Conservation (phyloP, 2,888 invertebrate species). For the Protophormia terraenovae region DNA sequence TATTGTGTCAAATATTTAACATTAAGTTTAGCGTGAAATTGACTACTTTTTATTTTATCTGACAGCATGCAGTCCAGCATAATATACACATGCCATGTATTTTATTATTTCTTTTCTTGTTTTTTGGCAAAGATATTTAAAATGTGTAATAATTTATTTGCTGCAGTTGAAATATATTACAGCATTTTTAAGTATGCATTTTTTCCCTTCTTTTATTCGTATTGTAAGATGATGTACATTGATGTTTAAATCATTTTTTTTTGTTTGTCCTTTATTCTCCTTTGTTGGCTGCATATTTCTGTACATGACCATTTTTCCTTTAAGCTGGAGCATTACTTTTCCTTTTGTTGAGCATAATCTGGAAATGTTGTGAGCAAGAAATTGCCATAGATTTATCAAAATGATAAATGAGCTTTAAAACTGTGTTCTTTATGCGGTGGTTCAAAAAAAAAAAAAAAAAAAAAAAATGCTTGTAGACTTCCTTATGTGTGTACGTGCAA, state of each 20-base stretch:
- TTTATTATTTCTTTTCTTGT: not conserved
- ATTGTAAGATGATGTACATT: not conserved
- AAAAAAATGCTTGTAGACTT: too few relatives aligned
- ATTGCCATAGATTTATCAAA: conserved; percentile 48
- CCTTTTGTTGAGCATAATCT: not conserved
- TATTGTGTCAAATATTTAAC: conserved; percentile 21
- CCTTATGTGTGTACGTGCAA: too few relatives aligned
- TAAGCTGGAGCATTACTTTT: not conserved
- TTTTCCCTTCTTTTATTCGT: not conserved
- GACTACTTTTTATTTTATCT: conserved; percentile 33
- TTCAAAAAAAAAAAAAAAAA: too few relatives aligned
- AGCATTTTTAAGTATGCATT: not conserved
- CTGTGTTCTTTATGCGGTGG: not conserved
- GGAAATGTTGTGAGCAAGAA: conserved; percentile 11
- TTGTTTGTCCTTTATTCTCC: not conserved
- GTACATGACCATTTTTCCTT: conserved; percentile 25
- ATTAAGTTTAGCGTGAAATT: conserved; percentile 46
- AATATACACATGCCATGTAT: not conserved
- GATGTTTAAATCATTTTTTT: conserved; percentile 24
- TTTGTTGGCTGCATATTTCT: not conserved
- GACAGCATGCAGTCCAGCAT: conserved; percentile 36
- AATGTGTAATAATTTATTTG: conserved; percentile 28
- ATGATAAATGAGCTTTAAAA: conserved; percentile 53
- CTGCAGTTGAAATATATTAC: conserved; percentile 16
- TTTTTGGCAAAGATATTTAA: not conserved